These are phyloP conservation scores for Crotalus helleri DNA, from an alignment of 2,113 vertebrate species.

Conservation along the genomic window DNA sequence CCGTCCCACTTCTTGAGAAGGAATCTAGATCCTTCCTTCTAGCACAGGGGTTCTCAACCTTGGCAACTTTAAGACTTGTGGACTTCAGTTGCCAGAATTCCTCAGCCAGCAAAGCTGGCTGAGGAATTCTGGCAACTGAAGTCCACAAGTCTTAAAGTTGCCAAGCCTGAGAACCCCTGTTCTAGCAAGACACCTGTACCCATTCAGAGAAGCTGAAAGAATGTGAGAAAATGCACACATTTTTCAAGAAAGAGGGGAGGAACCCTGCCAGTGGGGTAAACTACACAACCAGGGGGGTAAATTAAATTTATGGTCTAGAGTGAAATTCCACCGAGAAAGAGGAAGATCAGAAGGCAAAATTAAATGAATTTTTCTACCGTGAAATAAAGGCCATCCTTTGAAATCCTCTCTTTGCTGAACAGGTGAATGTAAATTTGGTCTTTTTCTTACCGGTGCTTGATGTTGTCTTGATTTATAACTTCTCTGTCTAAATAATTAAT, in stretches of 20 bases:
- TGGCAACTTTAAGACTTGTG: too few relatives aligned
- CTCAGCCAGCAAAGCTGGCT: too few relatives aligned
- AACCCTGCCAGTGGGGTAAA: neutral
- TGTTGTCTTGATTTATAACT: constrained; percentile 41
- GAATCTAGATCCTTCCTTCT: neutral
- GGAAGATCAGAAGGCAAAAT: neutral
- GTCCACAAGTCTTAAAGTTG: too few relatives aligned
- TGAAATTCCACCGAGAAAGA: neutral
- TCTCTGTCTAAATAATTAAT: constrained; percentile 33
- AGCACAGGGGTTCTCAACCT: too few relatives aligned
- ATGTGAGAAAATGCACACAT: neutral
- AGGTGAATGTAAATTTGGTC: neutral
- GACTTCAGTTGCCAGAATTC: too few relatives aligned
- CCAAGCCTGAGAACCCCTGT: too few relatives aligned
- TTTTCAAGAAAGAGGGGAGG: neutral
- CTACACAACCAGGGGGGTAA: neutral
- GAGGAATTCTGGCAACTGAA: too few relatives aligned
- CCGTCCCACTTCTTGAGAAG: neutral
- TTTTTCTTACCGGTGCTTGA: neutral
- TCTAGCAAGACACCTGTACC: neutral
- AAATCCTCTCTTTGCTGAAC: neutral
- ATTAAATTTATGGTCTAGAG: neutral
- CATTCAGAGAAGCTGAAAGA: neutral
- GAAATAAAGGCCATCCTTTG: neutral
- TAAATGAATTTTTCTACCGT: neutral